Base-by-base conservation (phyloP, 2,888 invertebrate genomes). In the Neocrepidodera transversa region DNA sequence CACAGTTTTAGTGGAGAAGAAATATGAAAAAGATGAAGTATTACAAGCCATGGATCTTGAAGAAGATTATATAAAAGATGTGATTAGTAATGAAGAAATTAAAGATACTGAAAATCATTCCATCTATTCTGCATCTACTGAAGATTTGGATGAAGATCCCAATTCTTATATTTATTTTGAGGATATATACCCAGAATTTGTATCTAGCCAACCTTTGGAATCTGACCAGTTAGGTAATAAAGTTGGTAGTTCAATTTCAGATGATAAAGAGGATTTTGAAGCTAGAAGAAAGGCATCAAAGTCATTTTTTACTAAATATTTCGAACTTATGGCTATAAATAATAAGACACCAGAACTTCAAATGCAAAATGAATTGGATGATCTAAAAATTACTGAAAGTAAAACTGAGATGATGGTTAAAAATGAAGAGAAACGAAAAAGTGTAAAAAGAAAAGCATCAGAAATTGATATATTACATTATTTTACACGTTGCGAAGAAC, bases 241-340 rank as follows among this genome's bases (percentile, higher is more conserved):
- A 30, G 11, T 20, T 0, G 2, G n/a, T 11, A 1, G 11, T 1
- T 14, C 7, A 32, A 13, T 40, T 36, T n/a, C 38, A 26, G 10
- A 56, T 32, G 36, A 32, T 13, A 48, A 40, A 16, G 10, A 23
- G 17, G 56, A 60, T 17, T 13, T 48, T 5, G 56, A 57, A 45
- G 26, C 38, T 23, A n/a, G 42, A 6, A 38, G 40, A 36, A 53
- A 58, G 23, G 55, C 62, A 7, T 40, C 60, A 8, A 35, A 59
- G 30, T 75, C 75, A 14, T 76, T 75, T 62, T 76, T 77, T 53
- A 57, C 35, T 1, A 61, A 63, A 17, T 75, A 73, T 64, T 73
- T 74, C 60, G 63, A 65, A 48, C 61, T 54, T 7, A 55, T 28
- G 8, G 17, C 38, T 7, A 13, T 2, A 35, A 35, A 14, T 35